Evolutionary conservation across 1,140 invertebrate species (phyloP), one percentile per base, ranked within the genome.

Genomic region (Drosophila seguyi): DNA sequence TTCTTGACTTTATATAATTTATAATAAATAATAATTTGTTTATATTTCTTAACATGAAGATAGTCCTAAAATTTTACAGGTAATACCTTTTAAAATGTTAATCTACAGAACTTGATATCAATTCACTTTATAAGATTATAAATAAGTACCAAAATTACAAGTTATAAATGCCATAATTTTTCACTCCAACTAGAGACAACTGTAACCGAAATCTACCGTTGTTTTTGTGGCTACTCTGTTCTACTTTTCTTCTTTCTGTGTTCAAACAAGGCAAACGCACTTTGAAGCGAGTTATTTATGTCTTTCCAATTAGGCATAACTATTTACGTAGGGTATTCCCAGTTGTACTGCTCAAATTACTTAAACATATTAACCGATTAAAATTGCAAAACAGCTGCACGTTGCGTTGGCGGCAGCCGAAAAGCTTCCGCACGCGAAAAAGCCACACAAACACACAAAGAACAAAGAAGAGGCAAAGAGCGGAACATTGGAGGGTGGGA

Each of bases 351-450:
- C 10, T n/a, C 3, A 36, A 22, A 22, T 52, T 27, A 56, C 25
- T 31, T 66, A 60, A 73, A 41, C 29, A 29, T 25, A 52, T 56
- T 7, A 48, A 52, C 44, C 56, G 50, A 53, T 81, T 74, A 66
- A 63, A 86, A 74, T 87, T 67, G 72, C 59, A 65, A 88, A 88
- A 68, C 72, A 68, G 66, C 63, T 65, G 80, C 80, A 84, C 76
- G 84, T 88, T 87, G 84, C 85, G 84, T 87, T 77, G 84, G 80
- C 84, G 84, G 85, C 57, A 69, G 82, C 61, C 77, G 65, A 83
- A 88, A 79, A 68, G 82, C 84, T 87, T 88, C 84, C 83, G 79
- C 60, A 76, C 50, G 22, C 55, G 45, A 27, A 36, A 27, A 65
- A 38, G 2, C 20, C 59, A 39, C 47, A 65, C 38, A 45, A 47